Conservation (phyloP, 92 coral and sea anemone species). For the Bergia puertoricense region DNA sequence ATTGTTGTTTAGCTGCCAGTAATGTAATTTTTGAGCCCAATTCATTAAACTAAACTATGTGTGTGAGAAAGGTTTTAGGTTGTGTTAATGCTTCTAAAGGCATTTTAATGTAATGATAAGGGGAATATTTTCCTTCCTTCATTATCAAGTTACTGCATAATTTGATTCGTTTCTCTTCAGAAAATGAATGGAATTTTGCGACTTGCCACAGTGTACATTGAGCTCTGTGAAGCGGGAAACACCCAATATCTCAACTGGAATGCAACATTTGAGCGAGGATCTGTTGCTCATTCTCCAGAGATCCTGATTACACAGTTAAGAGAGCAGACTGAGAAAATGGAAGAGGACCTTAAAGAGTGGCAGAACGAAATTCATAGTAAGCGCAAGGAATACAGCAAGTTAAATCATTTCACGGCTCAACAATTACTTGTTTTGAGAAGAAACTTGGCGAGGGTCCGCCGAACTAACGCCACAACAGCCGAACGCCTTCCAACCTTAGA, state of each 20-base stretch:
- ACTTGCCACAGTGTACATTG: constrained; percentile 13
- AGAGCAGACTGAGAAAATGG: constrained; percentile 8
- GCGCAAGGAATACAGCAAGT: constrained; percentile 14
- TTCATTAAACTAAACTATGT: no score
- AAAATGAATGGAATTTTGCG: constrained; percentile 29
- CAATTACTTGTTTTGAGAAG: constrained; percentile 24
- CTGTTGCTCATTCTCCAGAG: not conserved
- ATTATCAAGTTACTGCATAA: not conserved
- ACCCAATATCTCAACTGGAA: constrained; percentile 8
- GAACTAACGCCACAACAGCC: not conserved
- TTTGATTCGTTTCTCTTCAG: not conserved
- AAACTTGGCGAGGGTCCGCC: constrained; percentile 3
- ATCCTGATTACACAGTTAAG: not conserved
- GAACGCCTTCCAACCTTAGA: constrained; percentile 31
- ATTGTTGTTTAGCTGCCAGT: no score
- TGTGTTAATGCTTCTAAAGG: not conserved
- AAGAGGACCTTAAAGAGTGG: constrained; percentile 2
- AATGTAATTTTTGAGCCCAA: no score
- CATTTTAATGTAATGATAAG: not conserved
- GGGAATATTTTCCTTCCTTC: not conserved
- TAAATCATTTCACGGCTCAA: constrained; percentile 26
- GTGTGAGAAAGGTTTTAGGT: no score
- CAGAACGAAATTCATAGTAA: constrained; percentile 17
- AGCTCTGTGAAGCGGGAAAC: constrained; percentile 16
- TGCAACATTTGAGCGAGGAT: not conserved